These are phyloP conservation scores for Platycercus adscitus DNA, from an alignment of 2,113 vertebrate species.

Conservation along the genomic window DNA sequence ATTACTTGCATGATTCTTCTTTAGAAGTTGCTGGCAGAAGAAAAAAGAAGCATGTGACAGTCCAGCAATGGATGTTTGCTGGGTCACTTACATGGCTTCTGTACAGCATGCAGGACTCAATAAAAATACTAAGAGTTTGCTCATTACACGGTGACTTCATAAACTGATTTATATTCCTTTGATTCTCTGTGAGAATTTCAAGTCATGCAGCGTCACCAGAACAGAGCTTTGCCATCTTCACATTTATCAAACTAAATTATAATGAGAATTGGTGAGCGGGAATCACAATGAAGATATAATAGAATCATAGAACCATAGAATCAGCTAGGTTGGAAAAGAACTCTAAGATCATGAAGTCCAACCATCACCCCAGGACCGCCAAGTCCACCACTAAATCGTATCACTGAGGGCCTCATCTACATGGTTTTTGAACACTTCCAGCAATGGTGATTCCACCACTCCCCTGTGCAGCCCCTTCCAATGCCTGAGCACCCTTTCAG, in stretches of 20 bases:
- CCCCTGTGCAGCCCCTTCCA: background rate
- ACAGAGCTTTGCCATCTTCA: background rate
- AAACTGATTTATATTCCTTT: background rate
- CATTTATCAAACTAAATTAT: background rate
- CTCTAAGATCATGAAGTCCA: background rate
- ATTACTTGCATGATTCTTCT: background rate
- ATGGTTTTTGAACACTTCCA: background rate
- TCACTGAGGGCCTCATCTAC: background rate
- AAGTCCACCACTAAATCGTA: background rate
- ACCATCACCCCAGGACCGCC: background rate
- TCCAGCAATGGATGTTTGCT: constrained; percentile 7
- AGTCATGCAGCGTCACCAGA: background rate
- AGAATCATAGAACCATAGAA: background rate
- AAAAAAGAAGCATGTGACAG: constrained; percentile 12
- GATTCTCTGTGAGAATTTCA: background rate
- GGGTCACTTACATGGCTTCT: background rate
- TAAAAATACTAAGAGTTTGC: background rate
- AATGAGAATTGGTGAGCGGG: too few species aligned
- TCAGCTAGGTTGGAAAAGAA: background rate
- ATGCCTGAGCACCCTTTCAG: too few species aligned
- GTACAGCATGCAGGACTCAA: background rate
- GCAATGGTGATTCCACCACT: background rate
- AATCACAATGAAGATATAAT: background rate
- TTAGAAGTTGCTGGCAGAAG: constrained; percentile 19
- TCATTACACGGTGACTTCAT: background rate